Conservation (phyloP, 2,113 vertebrate species). For the Petroica traversi region DNA sequence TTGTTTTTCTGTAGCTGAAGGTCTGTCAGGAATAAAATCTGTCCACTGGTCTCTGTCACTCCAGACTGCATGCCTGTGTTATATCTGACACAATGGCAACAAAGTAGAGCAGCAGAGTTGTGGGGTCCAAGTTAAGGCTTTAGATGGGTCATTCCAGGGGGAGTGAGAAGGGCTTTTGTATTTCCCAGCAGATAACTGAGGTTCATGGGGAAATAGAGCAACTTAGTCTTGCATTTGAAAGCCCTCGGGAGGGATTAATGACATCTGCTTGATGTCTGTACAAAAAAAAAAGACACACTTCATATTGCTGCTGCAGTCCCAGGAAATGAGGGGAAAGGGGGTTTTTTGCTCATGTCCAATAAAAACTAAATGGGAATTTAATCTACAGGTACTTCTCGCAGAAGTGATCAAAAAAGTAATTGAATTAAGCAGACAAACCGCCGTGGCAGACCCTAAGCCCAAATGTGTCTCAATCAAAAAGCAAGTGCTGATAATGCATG, state of each 20-base stretch:
- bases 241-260: background rate
- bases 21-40: background rate
- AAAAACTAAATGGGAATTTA: background rate
- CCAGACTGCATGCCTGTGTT: background rate
- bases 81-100: background rate
- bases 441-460: background rate
- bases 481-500: background rate
- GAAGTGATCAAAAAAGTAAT: constrained; percentile 1
- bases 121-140: background rate
- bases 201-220: background rate
- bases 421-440: constrained; percentile 6
- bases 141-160: background rate
- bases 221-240: background rate
- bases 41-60: background rate
- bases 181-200: background rate
- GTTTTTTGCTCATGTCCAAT: background rate
- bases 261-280: too few species aligned
- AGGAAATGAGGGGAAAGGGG: background rate
- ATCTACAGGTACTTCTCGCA: background rate
- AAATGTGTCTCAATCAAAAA: background rate
- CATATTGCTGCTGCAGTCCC: background rate
- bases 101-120: background rate
- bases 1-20: background rate
- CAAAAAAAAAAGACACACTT: background rate
- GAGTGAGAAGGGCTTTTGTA: background rate